Evolutionary conservation across 92 coral and sea anemone species (phyloP).

Genomic region (Porites lobata): DNA sequence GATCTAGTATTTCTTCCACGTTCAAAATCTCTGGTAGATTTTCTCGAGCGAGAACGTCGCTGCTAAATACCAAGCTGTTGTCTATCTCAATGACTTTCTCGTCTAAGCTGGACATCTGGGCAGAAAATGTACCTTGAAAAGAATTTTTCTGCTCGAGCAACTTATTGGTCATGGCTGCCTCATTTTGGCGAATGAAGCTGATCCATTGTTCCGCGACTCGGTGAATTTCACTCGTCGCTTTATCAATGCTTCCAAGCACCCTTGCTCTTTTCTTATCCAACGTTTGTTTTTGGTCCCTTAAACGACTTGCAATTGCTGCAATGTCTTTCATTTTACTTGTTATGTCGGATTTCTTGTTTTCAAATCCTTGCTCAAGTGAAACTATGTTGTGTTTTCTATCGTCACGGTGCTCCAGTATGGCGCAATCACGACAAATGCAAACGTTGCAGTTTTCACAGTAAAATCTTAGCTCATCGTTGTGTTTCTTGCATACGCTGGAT

Average conservation of each 20-base stretch:
- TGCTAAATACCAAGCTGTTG: slow-evolving; percentile 21
- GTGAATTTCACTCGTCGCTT: slow-evolving; percentile 12
- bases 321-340: neutral
- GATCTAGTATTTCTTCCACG: slow-evolving; percentile 27
- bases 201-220: slow-evolving; percentile 12
- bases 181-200: slow-evolving; percentile 17
- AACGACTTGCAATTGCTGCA: neutral
- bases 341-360: slow-evolving; percentile 16
- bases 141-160: slow-evolving; percentile 11
- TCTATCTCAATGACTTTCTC: slow-evolving; percentile 8
- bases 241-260: neutral
- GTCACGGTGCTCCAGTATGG: slow-evolving; percentile 44
- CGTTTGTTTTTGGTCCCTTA: neutral
- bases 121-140: slow-evolving; percentile 1
- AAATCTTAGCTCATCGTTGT: slow-evolving; percentile 32
- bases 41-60: slow-evolving; percentile 2
- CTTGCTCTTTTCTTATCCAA: neutral
- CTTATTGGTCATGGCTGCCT: slow-evolving; percentile 5
- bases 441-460: slow-evolving; percentile 49
- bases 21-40: slow-evolving; percentile 32
- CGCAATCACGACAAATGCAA: slow-evolving; percentile 69
- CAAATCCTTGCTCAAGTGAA: slow-evolving; percentile 15
- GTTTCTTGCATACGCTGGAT: slow-evolving; percentile 27
- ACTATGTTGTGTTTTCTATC: slow-evolving; percentile 1
- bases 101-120: neutral